Percentiles rank a stretch among this genome's conserved stretches.
Conservation (phyloP, 1,140 invertebrate species). For the Bathynomus jamesi region DNA sequence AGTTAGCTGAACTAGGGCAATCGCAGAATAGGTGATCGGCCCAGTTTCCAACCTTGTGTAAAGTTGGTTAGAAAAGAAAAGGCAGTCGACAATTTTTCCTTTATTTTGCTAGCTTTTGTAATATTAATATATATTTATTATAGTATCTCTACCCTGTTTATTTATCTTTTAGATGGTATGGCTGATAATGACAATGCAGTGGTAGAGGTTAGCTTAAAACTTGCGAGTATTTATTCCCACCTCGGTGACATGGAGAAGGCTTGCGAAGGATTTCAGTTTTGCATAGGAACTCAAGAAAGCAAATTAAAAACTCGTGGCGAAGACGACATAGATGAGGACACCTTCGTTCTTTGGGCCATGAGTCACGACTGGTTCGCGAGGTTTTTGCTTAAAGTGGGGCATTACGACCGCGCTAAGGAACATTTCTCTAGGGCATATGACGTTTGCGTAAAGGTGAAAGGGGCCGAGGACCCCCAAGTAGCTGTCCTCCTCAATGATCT, state of each 20-base stretch:
- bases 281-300: slow-evolving; percentile 55
- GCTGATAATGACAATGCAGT: slow-evolving; percentile 64
- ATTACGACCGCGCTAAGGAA: slow-evolving; percentile 45
- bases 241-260: slow-evolving; percentile 59
- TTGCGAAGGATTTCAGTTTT: slow-evolving; percentile 64
- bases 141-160: background rate
- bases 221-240: slow-evolving; percentile 46
- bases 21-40: too few relatives aligned
- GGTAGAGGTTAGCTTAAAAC: slow-evolving; percentile 60
- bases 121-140: too few relatives aligned
- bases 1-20: too few relatives aligned
- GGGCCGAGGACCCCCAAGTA: background rate
- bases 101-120: too few relatives aligned
- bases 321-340: slow-evolving; percentile 48
- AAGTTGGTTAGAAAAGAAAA: too few relatives aligned
- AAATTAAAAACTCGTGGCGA: slow-evolving; percentile 42
- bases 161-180: slow-evolving; percentile 41
- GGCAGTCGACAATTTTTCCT: too few relatives aligned
- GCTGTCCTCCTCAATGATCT: background rate
- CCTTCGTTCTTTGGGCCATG: slow-evolving; percentile 57
- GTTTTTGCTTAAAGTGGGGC: slow-evolving; percentile 50
- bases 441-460: background rate
- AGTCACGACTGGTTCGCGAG: slow-evolving; percentile 71
- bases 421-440: slow-evolving; percentile 1
- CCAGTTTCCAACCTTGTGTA: too few relatives aligned